Base-by-base conservation (phyloP, 2,797 vertebrate species). In the Rallus crepitans region DNA sequence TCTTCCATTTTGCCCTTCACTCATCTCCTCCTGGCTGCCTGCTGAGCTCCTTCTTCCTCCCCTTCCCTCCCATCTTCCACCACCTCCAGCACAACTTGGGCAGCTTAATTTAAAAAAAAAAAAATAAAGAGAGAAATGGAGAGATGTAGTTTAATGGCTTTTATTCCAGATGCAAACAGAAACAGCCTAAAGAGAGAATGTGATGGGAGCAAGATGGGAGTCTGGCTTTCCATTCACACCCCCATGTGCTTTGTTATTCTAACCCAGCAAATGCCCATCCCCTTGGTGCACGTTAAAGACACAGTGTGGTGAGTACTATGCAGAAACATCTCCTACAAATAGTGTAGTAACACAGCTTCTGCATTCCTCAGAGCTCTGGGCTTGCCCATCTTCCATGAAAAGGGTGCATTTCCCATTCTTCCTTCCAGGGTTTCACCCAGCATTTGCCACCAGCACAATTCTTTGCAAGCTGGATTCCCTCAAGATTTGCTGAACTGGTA, bases 301-400 rank as follows among this genome's bases (percentile, higher is more conserved):
- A 5, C 4, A 8, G 16, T 0, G 15, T 6, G 27, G 57, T 0
- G 12, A 39, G 48, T 7, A 9, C 73, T n/a, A 1, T 10, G 31
- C 28, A 23, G 53, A 71, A 92, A 12, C 31, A 31, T 69, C 37
- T 40, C 28, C 55, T 35, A 3, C 12, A 18, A 23, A 11, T 1
- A 15, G 59, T 16, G 59, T 79, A 23, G n/a, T 19, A 6, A 19
- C 20, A 60, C 47, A 47, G 53, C 68, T 48, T 45, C 85, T 56
- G 72, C 24, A 0, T 60, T 77, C 59, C 65, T 78, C 28, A n/a
- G 42, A 61, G 31, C 25, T 2, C 11, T 13, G 40, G 42, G 33
- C 79, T 73, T 48, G 19, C 42, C 75, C 16, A 1, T 19, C 4
- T 56, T 70, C 76, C 64, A 35, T 64, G 31, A 47, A 69, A 66